Evolutionary conservation across 2,113 vertebrate species (phyloP).

Genomic region (Psephotus haematonotus): DNA sequence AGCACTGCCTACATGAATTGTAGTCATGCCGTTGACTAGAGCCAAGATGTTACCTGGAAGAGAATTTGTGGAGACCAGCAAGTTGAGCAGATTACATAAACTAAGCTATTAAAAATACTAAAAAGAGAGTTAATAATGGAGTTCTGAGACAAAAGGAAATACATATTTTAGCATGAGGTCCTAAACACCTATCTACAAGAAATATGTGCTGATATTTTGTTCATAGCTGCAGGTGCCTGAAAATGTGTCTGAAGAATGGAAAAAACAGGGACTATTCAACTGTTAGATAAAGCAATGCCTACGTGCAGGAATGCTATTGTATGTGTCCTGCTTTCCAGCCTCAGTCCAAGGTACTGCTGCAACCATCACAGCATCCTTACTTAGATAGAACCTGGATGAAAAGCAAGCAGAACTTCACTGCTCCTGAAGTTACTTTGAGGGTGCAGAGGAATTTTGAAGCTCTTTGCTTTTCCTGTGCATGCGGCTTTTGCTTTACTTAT

Average conservation of each 20-base stretch:
- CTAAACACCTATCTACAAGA: background rate
- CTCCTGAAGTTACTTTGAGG: background rate
- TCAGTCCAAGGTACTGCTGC: background rate
- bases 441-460: background rate
- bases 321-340: background rate
- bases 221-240: background rate
- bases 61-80: background rate
- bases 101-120: background rate
- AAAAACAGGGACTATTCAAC: background rate
- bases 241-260: background rate
- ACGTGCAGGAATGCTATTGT: background rate
- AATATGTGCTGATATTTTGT: background rate
- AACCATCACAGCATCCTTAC: background rate
- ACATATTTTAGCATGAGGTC: background rate
- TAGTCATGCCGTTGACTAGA: background rate
- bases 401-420: background rate
- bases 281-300: background rate
- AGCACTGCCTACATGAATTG: background rate
- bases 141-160: background rate
- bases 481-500: accelerated
- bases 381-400: background rate
- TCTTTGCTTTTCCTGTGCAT: background rate
- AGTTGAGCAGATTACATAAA: background rate
- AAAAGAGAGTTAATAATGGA: background rate
- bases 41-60: background rate